Percentiles rank a stretch among this genome's conserved stretches.
Conservation (phyloP, 2,797 vertebrate genomes). For the Chanos chanos region DNA sequence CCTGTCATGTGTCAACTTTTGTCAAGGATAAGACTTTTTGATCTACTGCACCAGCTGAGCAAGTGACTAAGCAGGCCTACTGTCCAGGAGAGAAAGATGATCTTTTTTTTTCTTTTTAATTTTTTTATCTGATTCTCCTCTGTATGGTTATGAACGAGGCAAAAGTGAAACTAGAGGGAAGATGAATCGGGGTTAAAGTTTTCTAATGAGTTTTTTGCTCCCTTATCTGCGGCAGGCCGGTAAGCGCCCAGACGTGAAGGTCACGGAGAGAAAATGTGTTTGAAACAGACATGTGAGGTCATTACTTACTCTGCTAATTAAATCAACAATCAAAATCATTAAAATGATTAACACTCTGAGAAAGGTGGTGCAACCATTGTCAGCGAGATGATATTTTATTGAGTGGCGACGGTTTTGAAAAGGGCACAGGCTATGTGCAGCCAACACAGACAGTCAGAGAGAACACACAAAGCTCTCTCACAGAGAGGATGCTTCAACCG, state of each 20-base stretch:
- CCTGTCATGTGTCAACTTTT: too few relatives aligned
- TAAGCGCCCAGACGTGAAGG: conserved; percentile 36
- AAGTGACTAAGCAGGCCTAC: too few relatives aligned
- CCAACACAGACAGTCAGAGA: background rate
- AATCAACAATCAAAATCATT: conserved; percentile 64
- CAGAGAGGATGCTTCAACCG: conserved; percentile 1
- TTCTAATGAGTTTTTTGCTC: conserved; percentile 44
- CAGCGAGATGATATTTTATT: conserved; percentile 34
- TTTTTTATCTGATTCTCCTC: too few relatives aligned
- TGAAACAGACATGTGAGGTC: conserved; percentile 44
- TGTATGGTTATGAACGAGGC: background rate
- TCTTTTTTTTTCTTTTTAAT: too few relatives aligned
- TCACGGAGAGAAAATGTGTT: conserved; percentile 17
- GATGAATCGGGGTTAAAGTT: conserved; percentile 43
- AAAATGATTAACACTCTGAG: conserved; percentile 55
- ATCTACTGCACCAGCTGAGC: too few relatives aligned
- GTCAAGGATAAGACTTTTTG: too few relatives aligned
- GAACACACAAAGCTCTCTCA: background rate
- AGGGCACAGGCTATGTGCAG: conserved; percentile 11
- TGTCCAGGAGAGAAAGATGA: too few relatives aligned
- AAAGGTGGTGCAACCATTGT: conserved; percentile 55
- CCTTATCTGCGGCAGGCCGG: conserved; percentile 33
- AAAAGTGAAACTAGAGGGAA: conserved; percentile 29
- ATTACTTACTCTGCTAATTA: conserved; percentile 57
- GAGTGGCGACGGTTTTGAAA: conserved; percentile 9